Evolutionary conservation across 2,113 vertebrate species (phyloP), one percentile per base, ranked within the genome.

Genomic region (Casuarius casuarius): DNA sequence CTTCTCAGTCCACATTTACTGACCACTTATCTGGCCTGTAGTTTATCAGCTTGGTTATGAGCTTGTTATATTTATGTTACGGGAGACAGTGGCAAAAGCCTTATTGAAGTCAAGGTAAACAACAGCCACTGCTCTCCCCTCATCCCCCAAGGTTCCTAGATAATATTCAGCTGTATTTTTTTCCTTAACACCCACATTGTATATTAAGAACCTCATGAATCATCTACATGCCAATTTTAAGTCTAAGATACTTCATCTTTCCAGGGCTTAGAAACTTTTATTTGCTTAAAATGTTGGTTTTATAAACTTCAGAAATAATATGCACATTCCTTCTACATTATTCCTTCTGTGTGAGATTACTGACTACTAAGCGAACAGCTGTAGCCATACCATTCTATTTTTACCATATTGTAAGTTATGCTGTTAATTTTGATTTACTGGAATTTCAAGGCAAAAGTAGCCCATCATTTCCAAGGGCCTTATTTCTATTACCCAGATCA

Each of bases 161-260:
- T 92, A 29, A 31, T 84, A 62, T 62, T 89, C 63, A 62, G 15
- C 66, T 62, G 44, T 76, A 23, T 67, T 79, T 46, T 81, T 65
- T 10, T 1, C 20, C 25, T 90, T 16, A 70, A 54, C 74, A 70
- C 38, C 67, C 44, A 85, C 40, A 18, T 35, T 87, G 29, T 70
- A 44, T 54, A 58, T 91, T 90, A 78, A 66, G 62, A 95, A 84
- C 40, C 62, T 84, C 42, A 72, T 70, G 89, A 78, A 87, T 13
- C 38, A 89, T 68, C 49, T 48, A 48, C 82, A 38, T 93, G 74
- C 52, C 66, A 87, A 85, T 91, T 42, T 40, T 62, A 89, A 91
- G 12, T 46, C 19, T 82, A 67, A 89, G 58, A 21, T 66, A 25
- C 26, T 85, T 94, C 1, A 75, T 72, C 48, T 92, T 87, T 82